Evolutionary conservation across 2,113 vertebrate genomes (phyloP), one percentile per base, ranked within the genome.

Genomic region (Rattus rattus): DNA sequence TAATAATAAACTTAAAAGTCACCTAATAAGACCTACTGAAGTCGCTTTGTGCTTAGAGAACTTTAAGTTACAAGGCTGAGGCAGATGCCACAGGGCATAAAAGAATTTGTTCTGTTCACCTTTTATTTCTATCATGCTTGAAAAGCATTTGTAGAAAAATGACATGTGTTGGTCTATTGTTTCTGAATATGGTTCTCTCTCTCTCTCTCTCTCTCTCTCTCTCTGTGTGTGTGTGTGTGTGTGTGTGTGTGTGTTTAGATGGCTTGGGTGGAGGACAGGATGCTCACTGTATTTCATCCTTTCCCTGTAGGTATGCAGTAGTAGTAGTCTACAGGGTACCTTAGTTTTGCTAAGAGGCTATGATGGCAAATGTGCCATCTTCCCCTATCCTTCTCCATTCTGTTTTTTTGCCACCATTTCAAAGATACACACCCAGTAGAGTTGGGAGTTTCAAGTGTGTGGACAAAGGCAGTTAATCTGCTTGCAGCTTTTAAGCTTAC

Each of bases 71-170:
- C 20, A 10, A 95, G 69, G 30, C 4, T 65, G 61, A 85, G 13
- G 47, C 59, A 88, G 59, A 43, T 91, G 36, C 33, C 65, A 1
- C 54, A 14, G 80, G 61, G 26, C 33, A 79, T 54, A 76, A 69
- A 85, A 89, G 22, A 1, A n/a, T 54, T 65, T 86, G 10, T 2
- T n/a, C 47, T 13, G 4, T 7, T 43, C 63, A 43, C 20, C 61
- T 98, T 94, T 93, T 79, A 93, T 95, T 91, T 84, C 30, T 93
- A 33, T 84, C 56, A 54, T 6, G 90, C 20, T 88, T 90, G 63
- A 22, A 75, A 94, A 92, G 1, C 24, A 59, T 92, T 96, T 22
- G 69, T 52, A 47, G 65, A 76, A 75, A 93, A 95, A 65, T 59
- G 19, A 26, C 76, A 39, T 56, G 19, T 63, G 5, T 88, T 65